These are phyloP conservation scores for Rhamphomyia laevipes DNA, from an alignment of 2,888 invertebrate species.

Conservation along the genomic window DNA sequence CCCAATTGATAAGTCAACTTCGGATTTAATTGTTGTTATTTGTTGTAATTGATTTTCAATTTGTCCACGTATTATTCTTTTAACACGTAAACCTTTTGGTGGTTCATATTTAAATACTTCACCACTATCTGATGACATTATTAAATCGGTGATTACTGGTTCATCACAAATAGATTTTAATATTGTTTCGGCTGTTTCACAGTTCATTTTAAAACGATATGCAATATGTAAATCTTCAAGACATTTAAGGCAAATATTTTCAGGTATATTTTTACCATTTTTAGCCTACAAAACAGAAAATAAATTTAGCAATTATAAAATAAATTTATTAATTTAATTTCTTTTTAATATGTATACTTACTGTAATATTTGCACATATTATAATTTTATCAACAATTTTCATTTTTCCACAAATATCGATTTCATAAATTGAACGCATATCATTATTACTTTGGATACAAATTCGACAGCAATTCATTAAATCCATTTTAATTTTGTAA, in stretches of 20 bases:
- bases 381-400: too few species aligned
- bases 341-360: too few species aligned
- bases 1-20: neutral
- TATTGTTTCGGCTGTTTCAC: constrained; percentile 29
- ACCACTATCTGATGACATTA: constrained; percentile 5
- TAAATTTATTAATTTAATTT: too few species aligned
- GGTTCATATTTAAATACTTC: constrained; percentile 12
- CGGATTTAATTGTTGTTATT: neutral
- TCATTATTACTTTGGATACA: too few species aligned
- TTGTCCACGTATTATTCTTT: constrained; percentile 8
- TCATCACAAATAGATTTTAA: constrained; percentile 20
- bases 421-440: too few species aligned
- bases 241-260: constrained; percentile 31
- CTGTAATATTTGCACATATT: too few species aligned
- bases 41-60: constrained; percentile 4
- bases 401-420: too few species aligned
- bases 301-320: too few species aligned
- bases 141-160: constrained; percentile 8
- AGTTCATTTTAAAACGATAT: constrained; percentile 32
- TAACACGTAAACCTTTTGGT: constrained; percentile 12
- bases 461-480: too few species aligned
- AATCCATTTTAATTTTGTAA: too few species aligned
- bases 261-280: constrained; percentile 20
- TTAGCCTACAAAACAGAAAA: too few species aligned
- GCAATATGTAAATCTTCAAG: constrained; percentile 28